These are phyloP conservation scores for Ctena decussata DNA, from an alignment of 2,888 invertebrate species.

Conservation along the genomic window DNA sequence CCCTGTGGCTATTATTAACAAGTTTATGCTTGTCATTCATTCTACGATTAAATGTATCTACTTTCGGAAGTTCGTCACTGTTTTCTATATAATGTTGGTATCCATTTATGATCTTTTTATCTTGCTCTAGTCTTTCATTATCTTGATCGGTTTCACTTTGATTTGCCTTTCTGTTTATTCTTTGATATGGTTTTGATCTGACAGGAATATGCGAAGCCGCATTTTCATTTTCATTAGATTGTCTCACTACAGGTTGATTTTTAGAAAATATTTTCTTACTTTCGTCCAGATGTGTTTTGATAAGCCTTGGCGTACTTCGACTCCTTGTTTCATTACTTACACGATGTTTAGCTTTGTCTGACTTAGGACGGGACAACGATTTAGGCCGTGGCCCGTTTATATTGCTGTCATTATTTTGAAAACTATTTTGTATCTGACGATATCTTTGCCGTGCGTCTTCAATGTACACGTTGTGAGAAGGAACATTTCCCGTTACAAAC, in stretches of 20 bases:
- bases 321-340: not conserved
- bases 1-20: not conserved
- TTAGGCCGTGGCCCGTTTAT: not conserved
- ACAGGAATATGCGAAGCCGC: not conserved
- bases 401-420: not conserved
- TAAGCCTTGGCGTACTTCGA: not conserved
- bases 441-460: constrained; percentile 27
- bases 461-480: constrained; percentile 38
- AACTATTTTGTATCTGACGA: not conserved
- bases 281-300: not conserved
- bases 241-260: not conserved
- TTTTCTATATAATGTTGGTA: constrained; percentile 10
- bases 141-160: not conserved
- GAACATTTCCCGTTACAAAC: constrained; percentile 18
- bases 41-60: not conserved
- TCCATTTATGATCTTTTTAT: constrained; percentile 1
- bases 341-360: not conserved
- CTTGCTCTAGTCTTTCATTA: constrained; percentile 14
- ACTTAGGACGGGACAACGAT: not conserved
- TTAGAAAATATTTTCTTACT: not conserved
- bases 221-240: not conserved
- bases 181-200: not conserved
- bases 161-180: not conserved
- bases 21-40: not conserved
- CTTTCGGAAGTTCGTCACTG: not conserved